Percentiles rank a stretch among this genome's conserved stretches.
phyloP scores from a whole-genome alignment of 53 echinoderm and acorn worm genomes.

The Mesocentrotus franciscanus region DNA sequence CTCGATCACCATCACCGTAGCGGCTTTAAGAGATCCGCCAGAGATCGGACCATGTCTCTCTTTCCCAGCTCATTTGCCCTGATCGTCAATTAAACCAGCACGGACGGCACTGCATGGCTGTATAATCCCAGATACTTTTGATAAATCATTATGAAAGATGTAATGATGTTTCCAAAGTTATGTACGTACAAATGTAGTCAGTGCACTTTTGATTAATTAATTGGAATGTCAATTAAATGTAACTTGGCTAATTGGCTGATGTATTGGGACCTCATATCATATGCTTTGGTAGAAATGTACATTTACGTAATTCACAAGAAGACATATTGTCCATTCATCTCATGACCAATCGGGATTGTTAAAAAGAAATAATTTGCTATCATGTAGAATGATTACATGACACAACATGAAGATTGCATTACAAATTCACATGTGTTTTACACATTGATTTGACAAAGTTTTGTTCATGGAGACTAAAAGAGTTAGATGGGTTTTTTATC shows the following conservation, averaged over 20 bases:
- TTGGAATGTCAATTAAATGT: not conserved
- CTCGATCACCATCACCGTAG: slow-evolving; percentile 36
- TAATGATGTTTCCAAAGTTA: slow-evolving; percentile 38
- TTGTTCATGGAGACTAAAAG: too few species aligned
- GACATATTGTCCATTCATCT: not conserved
- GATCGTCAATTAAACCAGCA: slow-evolving; percentile 53
- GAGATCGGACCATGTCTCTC: slow-evolving; percentile 3
- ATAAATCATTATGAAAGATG: not conserved
- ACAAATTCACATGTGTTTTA: too few species aligned
- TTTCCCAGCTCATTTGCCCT: slow-evolving; percentile 23
- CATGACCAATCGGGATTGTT: not conserved
- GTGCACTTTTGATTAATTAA: slow-evolving; percentile 13
- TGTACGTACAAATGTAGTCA: not conserved
- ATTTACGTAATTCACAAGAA: not conserved
- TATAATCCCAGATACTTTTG: not conserved
- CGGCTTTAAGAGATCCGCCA: slow-evolving; percentile 40
- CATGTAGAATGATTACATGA: too few species aligned
- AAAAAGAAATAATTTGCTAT: not conserved
- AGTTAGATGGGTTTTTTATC: too few species aligned
- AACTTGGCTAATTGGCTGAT: not conserved
- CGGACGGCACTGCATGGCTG: not conserved
- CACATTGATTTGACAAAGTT: too few species aligned
- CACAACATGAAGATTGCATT: too few species aligned
- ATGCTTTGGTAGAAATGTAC: too few species aligned
- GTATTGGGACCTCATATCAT: not conserved